Evolutionary conservation across 2,888 invertebrate species (phyloP).

Genomic region (Helicoverpa assulta): DNA sequence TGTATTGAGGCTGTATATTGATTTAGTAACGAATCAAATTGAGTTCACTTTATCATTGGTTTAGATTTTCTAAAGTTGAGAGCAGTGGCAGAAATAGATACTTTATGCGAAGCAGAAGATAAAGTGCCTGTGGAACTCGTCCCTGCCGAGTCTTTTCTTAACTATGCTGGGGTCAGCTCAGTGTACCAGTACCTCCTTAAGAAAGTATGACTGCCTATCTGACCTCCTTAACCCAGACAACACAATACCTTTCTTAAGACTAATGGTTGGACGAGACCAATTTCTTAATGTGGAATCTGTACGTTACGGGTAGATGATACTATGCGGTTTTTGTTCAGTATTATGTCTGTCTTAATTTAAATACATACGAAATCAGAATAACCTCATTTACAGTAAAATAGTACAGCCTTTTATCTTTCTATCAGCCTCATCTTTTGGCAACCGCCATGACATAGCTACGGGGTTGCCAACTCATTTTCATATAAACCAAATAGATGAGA

Average conservation of each 20-base stretch:
- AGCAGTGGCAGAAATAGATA: background rate
- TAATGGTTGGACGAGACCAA: too few relatives aligned
- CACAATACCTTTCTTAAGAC: too few relatives aligned
- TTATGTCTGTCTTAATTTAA: background rate
- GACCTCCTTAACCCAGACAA: too few relatives aligned
- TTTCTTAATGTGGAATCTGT: too few relatives aligned
- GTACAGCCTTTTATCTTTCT: constrained; percentile 43
- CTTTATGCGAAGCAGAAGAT: too few relatives aligned
- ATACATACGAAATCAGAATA: constrained; percentile 6
- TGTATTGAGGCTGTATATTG: constrained; percentile 39
- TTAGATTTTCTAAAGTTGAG: background rate
- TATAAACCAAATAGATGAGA: constrained; percentile 37
- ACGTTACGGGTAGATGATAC: too few relatives aligned
- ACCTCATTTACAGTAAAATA: constrained; percentile 18
- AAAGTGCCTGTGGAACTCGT: too few relatives aligned
- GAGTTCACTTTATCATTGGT: background rate
- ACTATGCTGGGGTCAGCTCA: too few relatives aligned
- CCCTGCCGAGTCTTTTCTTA: too few relatives aligned
- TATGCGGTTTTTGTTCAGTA: too few relatives aligned
- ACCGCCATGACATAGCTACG: constrained; percentile 10
- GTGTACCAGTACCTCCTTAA: too few relatives aligned
- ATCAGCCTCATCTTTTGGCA: constrained; percentile 51
- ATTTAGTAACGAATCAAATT: constrained; percentile 24
- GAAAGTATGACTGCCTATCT: too few relatives aligned
- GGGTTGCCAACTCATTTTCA: constrained; percentile 56